Percentiles rank a stretch among this genome's conserved stretches.
Evolutionary conservation across 2,113 vertebrate genomes (phyloP).

Genomic region (Myodes glareolus): DNA sequence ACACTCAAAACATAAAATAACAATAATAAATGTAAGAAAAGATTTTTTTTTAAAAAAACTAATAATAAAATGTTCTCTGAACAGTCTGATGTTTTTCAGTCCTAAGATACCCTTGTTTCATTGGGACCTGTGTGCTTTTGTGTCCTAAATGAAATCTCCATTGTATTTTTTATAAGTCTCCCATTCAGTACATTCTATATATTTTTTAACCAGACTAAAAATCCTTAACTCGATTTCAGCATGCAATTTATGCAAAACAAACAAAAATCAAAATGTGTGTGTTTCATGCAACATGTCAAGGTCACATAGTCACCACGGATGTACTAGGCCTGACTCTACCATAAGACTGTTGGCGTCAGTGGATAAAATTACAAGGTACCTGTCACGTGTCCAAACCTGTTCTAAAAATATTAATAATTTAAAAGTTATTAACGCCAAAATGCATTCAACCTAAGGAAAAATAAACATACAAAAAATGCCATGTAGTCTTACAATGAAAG

Average conservation of each 20-base stretch:
- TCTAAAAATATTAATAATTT: background rate
- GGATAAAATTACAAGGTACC: background rate
- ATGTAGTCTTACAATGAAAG: background rate
- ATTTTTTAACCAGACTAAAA: background rate
- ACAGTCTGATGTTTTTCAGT: background rate
- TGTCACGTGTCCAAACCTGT: rapidly evolving
- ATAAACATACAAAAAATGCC: background rate
- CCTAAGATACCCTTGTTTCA: background rate
- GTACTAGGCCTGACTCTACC: background rate
- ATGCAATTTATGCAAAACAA: background rate
- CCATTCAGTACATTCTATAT: background rate
- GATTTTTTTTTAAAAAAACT: background rate
- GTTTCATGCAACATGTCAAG: background rate
- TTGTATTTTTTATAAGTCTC: background rate
- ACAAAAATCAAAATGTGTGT: background rate
- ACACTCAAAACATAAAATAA: background rate
- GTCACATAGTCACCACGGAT: too few species aligned
- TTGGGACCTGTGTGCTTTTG: background rate
- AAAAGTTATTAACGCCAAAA: background rate
- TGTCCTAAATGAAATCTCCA: background rate
- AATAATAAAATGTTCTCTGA: background rate
- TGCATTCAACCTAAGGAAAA: background rate
- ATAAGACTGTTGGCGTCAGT: background rate
- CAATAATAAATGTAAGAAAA: background rate
- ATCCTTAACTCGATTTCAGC: background rate